A percentile compares a stretch with the other conserved stretches of the same genome.
Conservation (phyloP, 2,113 vertebrate species). For the Oxyura jamaicensis region DNA sequence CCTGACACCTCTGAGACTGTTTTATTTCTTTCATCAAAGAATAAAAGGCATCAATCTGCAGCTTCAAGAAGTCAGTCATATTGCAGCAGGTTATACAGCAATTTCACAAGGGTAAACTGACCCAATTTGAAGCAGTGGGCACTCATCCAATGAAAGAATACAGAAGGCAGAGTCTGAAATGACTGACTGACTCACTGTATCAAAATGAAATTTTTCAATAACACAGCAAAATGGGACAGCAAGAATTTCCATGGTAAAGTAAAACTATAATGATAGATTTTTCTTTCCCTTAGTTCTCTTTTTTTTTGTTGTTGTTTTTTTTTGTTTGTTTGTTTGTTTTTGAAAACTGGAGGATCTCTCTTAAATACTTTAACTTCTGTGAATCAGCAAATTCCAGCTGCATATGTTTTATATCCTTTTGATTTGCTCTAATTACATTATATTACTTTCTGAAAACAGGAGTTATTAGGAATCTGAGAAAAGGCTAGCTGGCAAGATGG, state of each 20-base stretch:
- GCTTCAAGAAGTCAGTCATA: conserved; percentile 1
- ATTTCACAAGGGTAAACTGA: conserved; percentile 52
- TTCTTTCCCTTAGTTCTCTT: not conserved
- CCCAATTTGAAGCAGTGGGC: conserved; percentile 17
- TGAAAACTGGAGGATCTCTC: not conserved
- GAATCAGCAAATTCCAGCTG: not conserved
- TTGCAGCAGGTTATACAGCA: conserved; percentile 18
- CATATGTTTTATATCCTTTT: not conserved
- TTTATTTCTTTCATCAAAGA: conserved; percentile 12
- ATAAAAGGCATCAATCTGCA: conserved; percentile 29
- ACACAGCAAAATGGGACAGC: not conserved
- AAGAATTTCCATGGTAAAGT: not conserved
- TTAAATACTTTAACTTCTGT: not conserved
- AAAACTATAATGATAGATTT: not conserved
- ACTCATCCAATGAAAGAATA: conserved; percentile 21
- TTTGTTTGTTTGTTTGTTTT: no score
- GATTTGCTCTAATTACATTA: not conserved
- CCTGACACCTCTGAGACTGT: not conserved
- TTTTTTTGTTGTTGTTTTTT: not conserved
- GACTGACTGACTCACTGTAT: not conserved
- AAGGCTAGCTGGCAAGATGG: not conserved
- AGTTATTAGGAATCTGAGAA: not conserved
- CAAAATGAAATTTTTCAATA: not conserved
- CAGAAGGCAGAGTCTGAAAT: conserved; percentile 24
- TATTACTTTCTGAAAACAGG: not conserved